These are phyloP conservation scores for Mesembrinibis cayennensis DNA, from an alignment of 2,113 vertebrate genomes.

Conservation along the genomic window DNA sequence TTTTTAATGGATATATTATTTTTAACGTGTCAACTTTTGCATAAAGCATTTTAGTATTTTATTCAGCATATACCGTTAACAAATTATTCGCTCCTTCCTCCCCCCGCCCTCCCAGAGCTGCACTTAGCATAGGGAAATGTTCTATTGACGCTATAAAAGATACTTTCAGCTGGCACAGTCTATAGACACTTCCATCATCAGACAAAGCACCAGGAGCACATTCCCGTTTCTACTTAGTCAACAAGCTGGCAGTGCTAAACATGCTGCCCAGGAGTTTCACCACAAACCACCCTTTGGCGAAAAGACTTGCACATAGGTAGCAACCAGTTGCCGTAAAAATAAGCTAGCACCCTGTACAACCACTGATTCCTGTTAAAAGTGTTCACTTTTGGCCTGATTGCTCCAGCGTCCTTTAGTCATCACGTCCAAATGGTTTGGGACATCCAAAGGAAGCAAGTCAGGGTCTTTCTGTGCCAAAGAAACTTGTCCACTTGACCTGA, in stretches of 20 bases:
- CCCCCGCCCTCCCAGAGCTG: background rate
- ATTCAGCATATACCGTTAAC: conserved; percentile 54
- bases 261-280: background rate
- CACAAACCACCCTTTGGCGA: conserved; percentile 5
- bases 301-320: background rate
- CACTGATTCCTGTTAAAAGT: background rate
- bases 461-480: conserved; percentile 1
- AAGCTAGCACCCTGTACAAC: conserved; percentile 4
- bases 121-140: conserved; percentile 25
- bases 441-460: background rate
- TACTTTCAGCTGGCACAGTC: conserved; percentile 15
- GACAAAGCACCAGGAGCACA: background rate
- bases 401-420: background rate
- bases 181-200: background rate
- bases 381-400: background rate
- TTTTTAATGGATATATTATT: conserved; percentile 42
- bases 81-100: conserved; percentile 47
- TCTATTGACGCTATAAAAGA: conserved; percentile 48
- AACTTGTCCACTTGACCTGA: conserved; percentile 8
- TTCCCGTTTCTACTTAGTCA: background rate
- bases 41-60: conserved; percentile 66
- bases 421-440: background rate
- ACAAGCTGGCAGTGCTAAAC: background rate
- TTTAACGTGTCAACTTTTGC: conserved; percentile 44
- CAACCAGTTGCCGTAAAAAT: background rate